phyloP scores from a whole-genome alignment of 2,797 vertebrate genomes.

The Scyliorhinus canicula region DNA sequence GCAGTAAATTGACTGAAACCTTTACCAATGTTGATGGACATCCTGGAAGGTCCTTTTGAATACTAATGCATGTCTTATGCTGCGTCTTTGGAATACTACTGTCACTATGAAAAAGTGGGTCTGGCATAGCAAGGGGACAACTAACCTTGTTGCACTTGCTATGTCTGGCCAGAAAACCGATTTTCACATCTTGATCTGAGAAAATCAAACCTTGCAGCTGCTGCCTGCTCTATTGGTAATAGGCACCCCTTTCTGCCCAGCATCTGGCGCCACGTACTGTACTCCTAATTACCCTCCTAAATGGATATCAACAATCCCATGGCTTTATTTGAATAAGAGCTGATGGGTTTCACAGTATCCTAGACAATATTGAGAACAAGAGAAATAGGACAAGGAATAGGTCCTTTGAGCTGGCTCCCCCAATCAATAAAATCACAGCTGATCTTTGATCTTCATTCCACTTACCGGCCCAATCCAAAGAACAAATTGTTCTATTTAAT shows the following conservation, averaged over 20 bases:
- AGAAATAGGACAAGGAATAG: not conserved
- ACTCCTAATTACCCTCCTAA: not conserved
- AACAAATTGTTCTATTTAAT: not conserved
- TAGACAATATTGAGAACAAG: not conserved
- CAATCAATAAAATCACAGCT: not conserved
- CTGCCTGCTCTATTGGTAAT: not conserved
- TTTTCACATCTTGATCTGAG: not conserved
- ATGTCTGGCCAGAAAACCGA: not conserved
- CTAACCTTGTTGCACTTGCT: not conserved
- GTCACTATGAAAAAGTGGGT: not conserved
- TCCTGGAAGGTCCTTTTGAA: not conserved
- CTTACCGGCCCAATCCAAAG: not conserved
- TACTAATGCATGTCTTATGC: not conserved
- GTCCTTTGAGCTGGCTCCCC: not conserved
- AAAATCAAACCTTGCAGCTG: not conserved
- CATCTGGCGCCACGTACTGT: not conserved
- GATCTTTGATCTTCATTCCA: not conserved
- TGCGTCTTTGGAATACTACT: not conserved
- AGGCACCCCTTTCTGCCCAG: not conserved
- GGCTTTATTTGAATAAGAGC: not conserved
- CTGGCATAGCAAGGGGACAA: not conserved
- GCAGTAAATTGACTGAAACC: not conserved
- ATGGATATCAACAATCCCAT: not conserved
- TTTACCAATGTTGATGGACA: not conserved
- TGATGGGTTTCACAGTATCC: not conserved